Base-by-base conservation (phyloP, 1,140 invertebrate species). In the Lasaia peninsularis region DNA sequence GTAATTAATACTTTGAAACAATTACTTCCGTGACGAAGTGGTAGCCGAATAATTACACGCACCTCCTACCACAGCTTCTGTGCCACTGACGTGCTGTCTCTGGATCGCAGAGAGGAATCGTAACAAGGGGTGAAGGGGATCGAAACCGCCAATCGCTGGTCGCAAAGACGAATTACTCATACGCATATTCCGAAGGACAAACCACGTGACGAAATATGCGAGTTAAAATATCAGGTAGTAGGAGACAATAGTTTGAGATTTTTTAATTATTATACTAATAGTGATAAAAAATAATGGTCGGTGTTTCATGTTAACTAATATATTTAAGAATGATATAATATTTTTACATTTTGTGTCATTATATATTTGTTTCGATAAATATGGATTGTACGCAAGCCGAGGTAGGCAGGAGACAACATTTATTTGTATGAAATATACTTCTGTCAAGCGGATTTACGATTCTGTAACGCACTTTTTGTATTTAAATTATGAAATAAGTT, bases 171-270 rank as follows among this genome's bases (percentile, higher is more conserved):
- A 49, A 24, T 24, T 1, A 16, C 28, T 14, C 28, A 33, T 14
- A n/a, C 28, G 28, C 14, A 9, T 52, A 33, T 34, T 52, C 33
- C 12, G 5, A 21, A 52, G 14, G 28, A 21, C 28, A 24, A 34
- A 28, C 51, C 11, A 33, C 24, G 51, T 52, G 51, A 52, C 28
- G 33, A n/a, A 33, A 33, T 52, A 33, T 33, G 33, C 51, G 5
- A 52, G 12, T 12, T 52, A 52, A 52, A 52, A 7, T n/a, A 52
- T 52, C 28, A 52, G 16, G 28, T 33, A 52, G 7, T 10, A 33
- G 51, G 51, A 32, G 51, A 52, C 24, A 52, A 52, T 28, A 14
- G 33, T 52, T 52, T 52, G 51, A 52, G 24, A 52, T 52, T 52
- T 52, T 33, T 52, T 32, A 31, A 33, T 12, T 44, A 52, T 52